A percentile compares a stretch with the other conserved stretches of the same genome.
phyloP scores from a whole-genome alignment of 2,888 invertebrate species.

The Melinaea menophilus region DNA sequence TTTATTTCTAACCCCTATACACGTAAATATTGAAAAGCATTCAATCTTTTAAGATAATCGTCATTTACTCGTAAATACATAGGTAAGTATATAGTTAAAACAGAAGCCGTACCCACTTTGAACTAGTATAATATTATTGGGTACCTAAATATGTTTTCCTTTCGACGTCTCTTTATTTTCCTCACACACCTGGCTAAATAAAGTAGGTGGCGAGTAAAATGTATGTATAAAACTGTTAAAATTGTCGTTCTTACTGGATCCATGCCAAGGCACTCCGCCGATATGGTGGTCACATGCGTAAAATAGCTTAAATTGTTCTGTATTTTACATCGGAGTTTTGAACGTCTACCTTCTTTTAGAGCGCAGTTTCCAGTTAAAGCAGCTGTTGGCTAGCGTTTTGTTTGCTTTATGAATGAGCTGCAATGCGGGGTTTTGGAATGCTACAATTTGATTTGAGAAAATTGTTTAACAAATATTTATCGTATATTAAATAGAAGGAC shows the following conservation, averaged over 20 bases:
- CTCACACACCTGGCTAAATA: slow-evolving; percentile 31
- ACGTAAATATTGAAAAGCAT: no score
- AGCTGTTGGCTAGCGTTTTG: slow-evolving; percentile 4
- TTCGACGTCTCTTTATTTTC: slow-evolving; percentile 14
- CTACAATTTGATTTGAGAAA: background rate
- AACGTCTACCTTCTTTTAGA: slow-evolving; percentile 2
- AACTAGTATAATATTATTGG: background rate
- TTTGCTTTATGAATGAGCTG: slow-evolving; percentile 2
- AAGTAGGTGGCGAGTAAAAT: slow-evolving; percentile 26
- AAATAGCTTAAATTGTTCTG: slow-evolving; percentile 14
- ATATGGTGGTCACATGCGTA: slow-evolving; percentile 39
- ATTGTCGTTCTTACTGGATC: slow-evolving; percentile 45
- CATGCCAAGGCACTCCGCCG: slow-evolving; percentile 44
- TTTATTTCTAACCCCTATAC: no score
- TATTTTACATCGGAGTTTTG: slow-evolving; percentile 5
- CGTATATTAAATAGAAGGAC: background rate
- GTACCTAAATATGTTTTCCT: slow-evolving; percentile 1
- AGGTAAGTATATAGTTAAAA: background rate
- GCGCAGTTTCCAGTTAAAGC: background rate
- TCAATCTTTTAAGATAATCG: no score
- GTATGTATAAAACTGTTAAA: slow-evolving; percentile 40
- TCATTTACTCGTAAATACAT: no score
- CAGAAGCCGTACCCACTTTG: background rate
- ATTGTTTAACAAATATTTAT: background rate
- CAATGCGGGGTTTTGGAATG: slow-evolving; percentile 4